phyloP scores from a whole-genome alignment of 2,113 vertebrate species.

The Oreochromis spilurus region DNA sequence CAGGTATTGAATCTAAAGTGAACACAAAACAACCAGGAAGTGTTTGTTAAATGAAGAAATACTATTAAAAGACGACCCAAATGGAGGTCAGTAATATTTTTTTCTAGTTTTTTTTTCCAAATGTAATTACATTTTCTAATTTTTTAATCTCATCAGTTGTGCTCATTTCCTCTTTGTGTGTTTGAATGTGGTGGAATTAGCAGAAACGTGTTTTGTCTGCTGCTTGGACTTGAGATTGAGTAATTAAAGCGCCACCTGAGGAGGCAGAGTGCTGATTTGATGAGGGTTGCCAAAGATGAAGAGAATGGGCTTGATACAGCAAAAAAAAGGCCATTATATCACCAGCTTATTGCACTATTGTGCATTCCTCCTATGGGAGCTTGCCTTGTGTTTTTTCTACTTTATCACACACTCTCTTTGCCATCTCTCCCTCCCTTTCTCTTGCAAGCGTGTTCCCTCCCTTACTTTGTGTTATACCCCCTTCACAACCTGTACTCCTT shows the following conservation, averaged over 20 bases:
- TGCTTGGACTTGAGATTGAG: constrained; percentile 40
- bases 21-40: background rate
- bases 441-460: background rate
- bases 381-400: constrained; percentile 52
- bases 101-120: rapidly evolving
- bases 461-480: constrained; percentile 21
- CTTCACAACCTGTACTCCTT: constrained; percentile 37
- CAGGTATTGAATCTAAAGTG: background rate
- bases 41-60: background rate
- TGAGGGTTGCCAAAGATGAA: constrained; percentile 63
- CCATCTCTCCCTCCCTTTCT: constrained; percentile 27
- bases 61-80: background rate
- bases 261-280: constrained; percentile 63
- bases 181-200: constrained; percentile 19
- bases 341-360: constrained; percentile 60
- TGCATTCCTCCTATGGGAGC: constrained; percentile 63
- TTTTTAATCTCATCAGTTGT: background rate
- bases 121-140: background rate
- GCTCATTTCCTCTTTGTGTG: background rate
- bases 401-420: constrained; percentile 48
- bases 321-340: constrained; percentile 56
- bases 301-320: constrained; percentile 56
- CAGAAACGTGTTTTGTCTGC: constrained; percentile 23
- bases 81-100: background rate
- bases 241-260: constrained; percentile 67